These are phyloP conservation scores for Stenurella melanura DNA, from an alignment of 2,888 invertebrate genomes.

Conservation along the genomic window DNA sequence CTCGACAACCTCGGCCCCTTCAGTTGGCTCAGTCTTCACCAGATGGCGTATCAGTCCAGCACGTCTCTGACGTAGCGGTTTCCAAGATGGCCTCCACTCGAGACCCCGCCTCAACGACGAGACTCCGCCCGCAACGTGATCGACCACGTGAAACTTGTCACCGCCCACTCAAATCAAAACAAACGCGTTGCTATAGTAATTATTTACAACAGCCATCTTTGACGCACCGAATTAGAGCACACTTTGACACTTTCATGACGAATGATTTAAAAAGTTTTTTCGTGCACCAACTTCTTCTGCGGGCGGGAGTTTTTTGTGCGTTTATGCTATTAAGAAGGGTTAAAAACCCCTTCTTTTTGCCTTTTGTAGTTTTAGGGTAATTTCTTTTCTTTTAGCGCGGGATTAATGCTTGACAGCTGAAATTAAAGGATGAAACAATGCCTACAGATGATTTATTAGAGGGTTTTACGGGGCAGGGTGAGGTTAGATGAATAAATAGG, in stretches of 20 bases:
- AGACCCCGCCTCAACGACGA: slow-evolving; percentile 57
- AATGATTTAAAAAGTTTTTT: slow-evolving; percentile 43
- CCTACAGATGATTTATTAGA: slow-evolving; percentile 11
- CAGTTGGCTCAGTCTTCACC: slow-evolving; percentile 22
- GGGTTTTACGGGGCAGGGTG: neutral
- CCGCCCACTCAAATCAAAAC: slow-evolving; percentile 58
- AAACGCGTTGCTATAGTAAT: slow-evolving; percentile 65
- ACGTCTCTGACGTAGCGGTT: slow-evolving; percentile 44
- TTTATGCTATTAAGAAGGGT: slow-evolving; percentile 20
- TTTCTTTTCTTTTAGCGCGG: slow-evolving; percentile 12
- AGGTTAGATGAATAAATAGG: neutral
- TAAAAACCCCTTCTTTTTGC: slow-evolving; percentile 19
- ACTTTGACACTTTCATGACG: slow-evolving; percentile 45
- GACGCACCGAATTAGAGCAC: slow-evolving; percentile 40
- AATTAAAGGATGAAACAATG: slow-evolving; percentile 6
- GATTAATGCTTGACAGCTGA: slow-evolving; percentile 18
- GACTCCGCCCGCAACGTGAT: slow-evolving; percentile 58
- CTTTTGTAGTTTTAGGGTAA: slow-evolving; percentile 34
- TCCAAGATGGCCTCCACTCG: slow-evolving; percentile 54
- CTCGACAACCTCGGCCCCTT: neutral
- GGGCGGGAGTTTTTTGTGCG: slow-evolving; percentile 4
- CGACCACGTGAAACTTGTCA: slow-evolving; percentile 60
- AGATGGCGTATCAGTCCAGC: slow-evolving; percentile 53
- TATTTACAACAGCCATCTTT: slow-evolving; percentile 64
- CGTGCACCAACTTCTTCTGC: slow-evolving; percentile 24